phyloP scores from a whole-genome alignment of 2,888 invertebrate genomes.

The Aporophyla nigra region DNA sequence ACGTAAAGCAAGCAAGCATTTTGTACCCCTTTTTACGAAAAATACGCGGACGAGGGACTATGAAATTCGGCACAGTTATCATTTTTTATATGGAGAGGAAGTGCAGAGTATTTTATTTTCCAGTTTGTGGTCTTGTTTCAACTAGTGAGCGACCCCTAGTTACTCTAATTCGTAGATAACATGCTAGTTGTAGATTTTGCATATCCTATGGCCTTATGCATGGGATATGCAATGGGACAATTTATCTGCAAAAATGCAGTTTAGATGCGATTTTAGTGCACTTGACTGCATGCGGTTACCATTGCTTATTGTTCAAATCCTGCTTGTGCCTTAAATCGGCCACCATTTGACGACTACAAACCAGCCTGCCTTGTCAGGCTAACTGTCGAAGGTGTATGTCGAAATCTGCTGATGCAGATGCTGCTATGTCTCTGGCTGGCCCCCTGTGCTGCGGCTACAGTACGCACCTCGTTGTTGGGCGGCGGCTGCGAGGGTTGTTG shows the following conservation, averaged over 20 bases:
- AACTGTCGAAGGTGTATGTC: background rate
- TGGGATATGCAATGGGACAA: background rate
- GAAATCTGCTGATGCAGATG: too few species aligned
- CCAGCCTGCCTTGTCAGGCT: background rate
- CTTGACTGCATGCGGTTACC: too few species aligned
- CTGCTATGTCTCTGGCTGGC: too few species aligned
- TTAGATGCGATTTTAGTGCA: background rate
- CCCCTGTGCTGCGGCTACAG: too few species aligned
- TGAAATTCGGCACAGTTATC: too few species aligned
- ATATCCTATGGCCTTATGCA: background rate
- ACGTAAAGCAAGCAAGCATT: too few species aligned
- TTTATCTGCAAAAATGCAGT: background rate
- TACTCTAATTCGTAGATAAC: background rate
- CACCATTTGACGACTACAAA: background rate
- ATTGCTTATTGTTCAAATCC: background rate
- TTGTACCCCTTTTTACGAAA: too few species aligned
- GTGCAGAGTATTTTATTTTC: too few species aligned
- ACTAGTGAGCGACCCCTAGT: too few species aligned
- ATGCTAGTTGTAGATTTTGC: background rate
- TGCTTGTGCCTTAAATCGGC: background rate
- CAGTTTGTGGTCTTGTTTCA: too few species aligned
- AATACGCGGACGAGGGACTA: too few species aligned
- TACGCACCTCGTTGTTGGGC: slow-evolving; percentile 85
- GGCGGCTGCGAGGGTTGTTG: slow-evolving; percentile 85
- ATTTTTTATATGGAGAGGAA: too few species aligned